A percentile compares a stretch with the other conserved stretches of the same genome.
Conservation (phyloP, 2,888 invertebrate genomes). For the Dendrolimus pini region DNA sequence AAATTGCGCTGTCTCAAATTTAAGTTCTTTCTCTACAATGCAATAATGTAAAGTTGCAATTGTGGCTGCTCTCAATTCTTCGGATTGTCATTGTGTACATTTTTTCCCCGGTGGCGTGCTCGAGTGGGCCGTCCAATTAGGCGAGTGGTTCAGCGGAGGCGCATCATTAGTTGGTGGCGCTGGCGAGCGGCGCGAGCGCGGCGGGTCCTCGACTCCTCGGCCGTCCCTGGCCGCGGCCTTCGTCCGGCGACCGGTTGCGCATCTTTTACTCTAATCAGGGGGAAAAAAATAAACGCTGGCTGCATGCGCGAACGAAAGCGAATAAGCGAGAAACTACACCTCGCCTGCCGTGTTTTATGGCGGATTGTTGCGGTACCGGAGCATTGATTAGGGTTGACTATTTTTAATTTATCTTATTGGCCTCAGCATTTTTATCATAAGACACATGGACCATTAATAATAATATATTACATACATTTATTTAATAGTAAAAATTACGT, state of each 20-base stretch:
- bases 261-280: constrained; percentile 72
- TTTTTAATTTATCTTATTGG: background rate
- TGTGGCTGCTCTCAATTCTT: constrained; percentile 45
- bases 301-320: constrained; percentile 65
- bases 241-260: constrained; percentile 67
- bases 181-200: constrained; percentile 26
- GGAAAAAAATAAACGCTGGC: constrained; percentile 59
- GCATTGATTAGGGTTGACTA: constrained; percentile 31
- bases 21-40: constrained; percentile 16
- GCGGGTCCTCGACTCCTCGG: constrained; percentile 35
- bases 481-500: too few species aligned
- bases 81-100: constrained; percentile 38
- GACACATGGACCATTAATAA: too few species aligned
- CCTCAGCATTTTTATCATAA: too few species aligned
- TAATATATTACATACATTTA: too few species aligned
- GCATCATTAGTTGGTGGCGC: constrained; percentile 61
- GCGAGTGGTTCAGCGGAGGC: constrained; percentile 52
- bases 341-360: constrained; percentile 59
- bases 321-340: constrained; percentile 55
- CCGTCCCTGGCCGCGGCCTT: constrained; percentile 64
- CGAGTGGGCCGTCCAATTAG: constrained; percentile 62
- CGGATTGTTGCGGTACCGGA: constrained; percentile 54
- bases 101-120: constrained; percentile 51
- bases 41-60: constrained; percentile 36
- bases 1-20: too few species aligned